Base-by-base conservation (phyloP, 2,113 vertebrate species). In the Chaetorhynchus papuensis region DNA sequence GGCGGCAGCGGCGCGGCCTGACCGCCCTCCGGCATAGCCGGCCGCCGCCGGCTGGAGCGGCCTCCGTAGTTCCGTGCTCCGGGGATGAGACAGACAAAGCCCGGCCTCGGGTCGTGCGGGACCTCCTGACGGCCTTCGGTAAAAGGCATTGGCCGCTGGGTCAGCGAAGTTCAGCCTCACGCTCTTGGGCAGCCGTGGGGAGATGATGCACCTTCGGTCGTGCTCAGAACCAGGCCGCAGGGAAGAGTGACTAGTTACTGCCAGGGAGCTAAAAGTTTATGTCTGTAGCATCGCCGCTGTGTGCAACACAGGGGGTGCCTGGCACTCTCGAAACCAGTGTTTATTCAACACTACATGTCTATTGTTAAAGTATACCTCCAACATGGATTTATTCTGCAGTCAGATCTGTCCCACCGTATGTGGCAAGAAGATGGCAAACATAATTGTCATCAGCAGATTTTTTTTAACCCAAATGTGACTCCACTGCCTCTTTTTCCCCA, bases 11-110 rank as follows among this genome's bases (percentile, higher is more conserved):
- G n/a, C 6, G 9, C 9, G 19, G 50, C 24, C 2, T 7, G 30
- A 2, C 0, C 2, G n/a, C 0, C 0, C 1, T 3, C 8, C 1
- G 30, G 42, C 10, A 2, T 11, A 3, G 1, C 1, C 13, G 1
- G 13, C 1, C 0, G 35, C 9, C 5, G 26, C 11, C 3, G 8
- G 21, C 6, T 5, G 12, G 0, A 5, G 31, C 2, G 24, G 10
- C 2, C 0, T 0, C 2, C 2, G 31, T 11, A 0, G 56, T 3
- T 31, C 14, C 3, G 3, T 7, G 2, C 9, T 5, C 1, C 6
- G 21, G 15, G 15, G 11, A 1, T 9, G 6, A 13, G 53, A 14
- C 49, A 1, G 31, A 1, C 27, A 1, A n/a, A 11, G 13, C 12
- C 28, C 1, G 18, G 24, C 9, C 9, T 2, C 3, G 13, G 18